Evolutionary conservation across 2,113 vertebrate species (phyloP).

Genomic region (Festucalex cinctus): DNA sequence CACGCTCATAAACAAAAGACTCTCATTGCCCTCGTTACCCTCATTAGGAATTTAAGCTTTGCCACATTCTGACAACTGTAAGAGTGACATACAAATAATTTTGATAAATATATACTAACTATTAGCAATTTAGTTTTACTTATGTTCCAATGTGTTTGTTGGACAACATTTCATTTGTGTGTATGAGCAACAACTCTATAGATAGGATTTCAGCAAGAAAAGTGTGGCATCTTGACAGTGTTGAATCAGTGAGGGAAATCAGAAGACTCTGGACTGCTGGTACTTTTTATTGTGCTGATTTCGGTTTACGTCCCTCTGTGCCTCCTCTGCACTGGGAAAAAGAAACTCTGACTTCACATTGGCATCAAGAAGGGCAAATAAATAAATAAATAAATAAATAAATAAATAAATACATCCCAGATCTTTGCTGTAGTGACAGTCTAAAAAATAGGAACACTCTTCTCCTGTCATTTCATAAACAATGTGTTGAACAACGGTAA

Average conservation of each 20-base stretch:
- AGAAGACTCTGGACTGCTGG: neutral
- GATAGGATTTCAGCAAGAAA: neutral
- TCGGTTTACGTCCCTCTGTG: neutral
- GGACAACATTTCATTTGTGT: neutral
- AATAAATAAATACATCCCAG: neutral
- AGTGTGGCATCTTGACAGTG: neutral
- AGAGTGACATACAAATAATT: neutral
- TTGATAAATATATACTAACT: neutral
- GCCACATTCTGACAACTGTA: neutral
- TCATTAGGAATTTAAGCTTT: constrained; percentile 32
- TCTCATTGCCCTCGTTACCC: constrained; percentile 44
- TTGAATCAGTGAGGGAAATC: neutral
- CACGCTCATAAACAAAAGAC: constrained; percentile 53
- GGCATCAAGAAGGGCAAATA: no score
- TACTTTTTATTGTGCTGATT: neutral
- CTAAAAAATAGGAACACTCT: neutral
- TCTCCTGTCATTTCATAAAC: neutral
- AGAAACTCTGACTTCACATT: neutral
- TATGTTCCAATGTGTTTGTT: neutral
- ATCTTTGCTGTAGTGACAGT: neutral
- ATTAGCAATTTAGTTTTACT: neutral
- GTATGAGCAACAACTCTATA: neutral
- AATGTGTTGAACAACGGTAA: neutral
- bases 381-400: no score
- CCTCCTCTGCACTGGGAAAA: neutral